phyloP scores from a whole-genome alignment of 1,140 invertebrate genomes.

The Belonocnema kinseyi region DNA sequence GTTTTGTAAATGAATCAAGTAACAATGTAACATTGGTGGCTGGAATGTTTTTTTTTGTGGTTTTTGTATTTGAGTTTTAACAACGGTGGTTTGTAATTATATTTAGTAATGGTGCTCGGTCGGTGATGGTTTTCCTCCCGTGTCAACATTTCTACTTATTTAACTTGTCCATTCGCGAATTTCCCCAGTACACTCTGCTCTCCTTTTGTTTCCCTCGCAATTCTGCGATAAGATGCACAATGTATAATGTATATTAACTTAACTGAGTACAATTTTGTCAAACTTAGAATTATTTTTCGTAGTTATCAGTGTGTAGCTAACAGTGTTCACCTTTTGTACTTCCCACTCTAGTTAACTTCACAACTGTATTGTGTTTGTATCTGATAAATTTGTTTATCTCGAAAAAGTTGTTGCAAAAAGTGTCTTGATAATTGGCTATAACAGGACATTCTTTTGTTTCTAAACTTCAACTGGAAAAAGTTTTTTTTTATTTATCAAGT shows the following conservation, averaged over 20 bases:
- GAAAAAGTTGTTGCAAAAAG: neutral
- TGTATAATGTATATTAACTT: conserved; percentile 26
- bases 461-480: neutral
- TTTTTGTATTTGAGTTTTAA: conserved; percentile 21
- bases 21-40: conserved; percentile 49
- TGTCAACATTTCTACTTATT: conserved; percentile 14
- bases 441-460: neutral
- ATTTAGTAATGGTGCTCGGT: conserved; percentile 51
- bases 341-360: conserved; percentile 13
- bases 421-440: no score
- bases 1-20: neutral
- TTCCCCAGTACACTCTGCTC: neutral
- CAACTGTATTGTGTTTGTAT: neutral
- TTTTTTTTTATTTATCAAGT: neutral
- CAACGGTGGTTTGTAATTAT: conserved; percentile 13
- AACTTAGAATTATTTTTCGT: conserved; percentile 17
- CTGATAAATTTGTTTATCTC: neutral
- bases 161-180: conserved; percentile 11
- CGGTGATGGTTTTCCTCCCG: conserved; percentile 54
- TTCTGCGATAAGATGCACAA: conserved; percentile 27
- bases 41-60: conserved; percentile 54
- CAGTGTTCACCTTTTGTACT: conserved; percentile 21
- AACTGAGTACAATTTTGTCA: conserved; percentile 17
- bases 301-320: conserved; percentile 30
- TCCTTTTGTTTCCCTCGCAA: conserved; percentile 15